Evolutionary conservation across 2,113 vertebrate genomes (phyloP).

Genomic region (Oreocharis arfaki): DNA sequence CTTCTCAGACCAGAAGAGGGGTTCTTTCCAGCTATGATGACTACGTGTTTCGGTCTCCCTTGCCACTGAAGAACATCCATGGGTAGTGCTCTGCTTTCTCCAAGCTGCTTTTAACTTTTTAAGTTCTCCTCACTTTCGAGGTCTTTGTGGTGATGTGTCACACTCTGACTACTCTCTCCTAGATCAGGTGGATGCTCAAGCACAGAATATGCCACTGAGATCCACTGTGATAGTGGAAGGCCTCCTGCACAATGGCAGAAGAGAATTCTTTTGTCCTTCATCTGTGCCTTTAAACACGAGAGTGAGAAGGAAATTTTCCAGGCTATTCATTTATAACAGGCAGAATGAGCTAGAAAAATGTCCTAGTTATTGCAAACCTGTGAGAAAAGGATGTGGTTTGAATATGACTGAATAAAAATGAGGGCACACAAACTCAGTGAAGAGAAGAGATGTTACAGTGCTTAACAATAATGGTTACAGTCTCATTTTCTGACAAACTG

Average conservation of each 20-base stretch:
- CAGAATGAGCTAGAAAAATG: slow-evolving; percentile 54
- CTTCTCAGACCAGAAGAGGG: neutral
- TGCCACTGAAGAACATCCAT: neutral
- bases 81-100: neutral
- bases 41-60: neutral
- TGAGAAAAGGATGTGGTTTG: neutral
- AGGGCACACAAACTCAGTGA: slow-evolving; percentile 40
- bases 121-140: neutral
- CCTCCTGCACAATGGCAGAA: neutral
- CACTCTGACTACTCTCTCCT: neutral
- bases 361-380: slow-evolving; percentile 50
- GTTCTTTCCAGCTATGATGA: neutral
- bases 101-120: neutral
- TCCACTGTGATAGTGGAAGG: neutral
- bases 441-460: slow-evolving; percentile 47
- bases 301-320: slow-evolving; percentile 54
- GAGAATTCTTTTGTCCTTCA: slow-evolving; percentile 20
- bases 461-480: slow-evolving; percentile 46
- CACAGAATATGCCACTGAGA: neutral
- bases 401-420: slow-evolving; percentile 60
- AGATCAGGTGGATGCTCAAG: neutral
- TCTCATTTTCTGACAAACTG: slow-evolving; percentile 53
- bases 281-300: slow-evolving; percentile 40
- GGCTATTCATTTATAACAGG: slow-evolving; percentile 56
- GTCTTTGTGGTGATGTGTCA: neutral